Conservation (phyloP, 2,113 vertebrate genomes). For the Cyanistes caeruleus region DNA sequence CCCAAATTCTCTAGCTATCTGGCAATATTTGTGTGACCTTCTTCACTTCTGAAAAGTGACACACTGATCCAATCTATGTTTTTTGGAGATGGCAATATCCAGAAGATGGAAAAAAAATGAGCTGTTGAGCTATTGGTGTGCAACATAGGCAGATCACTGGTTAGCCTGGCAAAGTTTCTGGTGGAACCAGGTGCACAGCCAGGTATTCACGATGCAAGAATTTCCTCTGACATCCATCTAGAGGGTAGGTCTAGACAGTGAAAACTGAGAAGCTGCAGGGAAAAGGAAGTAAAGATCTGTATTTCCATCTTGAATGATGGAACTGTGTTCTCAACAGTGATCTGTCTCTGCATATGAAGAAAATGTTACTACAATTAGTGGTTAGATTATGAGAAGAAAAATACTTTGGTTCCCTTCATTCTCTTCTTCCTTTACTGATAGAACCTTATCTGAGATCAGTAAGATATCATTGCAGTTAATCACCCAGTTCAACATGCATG, state of each 20-base stretch:
- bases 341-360: not conserved
- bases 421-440: not conserved
- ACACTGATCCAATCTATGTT: not conserved
- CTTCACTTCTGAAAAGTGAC: not conserved
- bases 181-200: not conserved
- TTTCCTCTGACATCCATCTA: not conserved
- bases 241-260: not conserved
- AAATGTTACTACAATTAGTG: not conserved
- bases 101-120: not conserved
- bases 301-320: not conserved
- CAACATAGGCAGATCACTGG: not conserved
- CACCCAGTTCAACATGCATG: not conserved
- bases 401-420: accelerated
- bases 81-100: not conserved
- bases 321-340: not conserved
- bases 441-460: not conserved
- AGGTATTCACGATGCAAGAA: not conserved
- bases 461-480: not conserved
- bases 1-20: not conserved
- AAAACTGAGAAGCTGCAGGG: not conserved
- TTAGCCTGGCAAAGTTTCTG: not conserved
- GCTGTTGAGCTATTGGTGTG: not conserved
- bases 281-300: not conserved
- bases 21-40: not conserved
- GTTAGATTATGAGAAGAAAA: not conserved